Evolutionary conservation across 2,113 vertebrate genomes (phyloP).

Genomic region (Gulo gulo): DNA sequence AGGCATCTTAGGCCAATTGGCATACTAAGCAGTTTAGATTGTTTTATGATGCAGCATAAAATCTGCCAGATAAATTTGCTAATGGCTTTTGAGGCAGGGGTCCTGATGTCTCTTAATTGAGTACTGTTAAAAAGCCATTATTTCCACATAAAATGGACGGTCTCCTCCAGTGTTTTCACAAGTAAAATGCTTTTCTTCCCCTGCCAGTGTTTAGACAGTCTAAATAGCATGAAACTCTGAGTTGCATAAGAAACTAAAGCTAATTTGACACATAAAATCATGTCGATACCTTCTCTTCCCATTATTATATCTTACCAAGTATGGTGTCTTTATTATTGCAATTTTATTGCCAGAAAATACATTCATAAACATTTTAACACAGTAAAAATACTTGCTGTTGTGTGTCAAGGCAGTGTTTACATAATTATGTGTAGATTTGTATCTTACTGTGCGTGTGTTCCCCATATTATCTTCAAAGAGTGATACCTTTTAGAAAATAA

Average conservation of each 20-base stretch:
- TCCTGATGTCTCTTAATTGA: constrained; percentile 31
- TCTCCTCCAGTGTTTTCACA: not conserved
- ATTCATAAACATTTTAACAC: not conserved
- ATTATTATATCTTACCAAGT: not conserved
- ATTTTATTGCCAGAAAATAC: not conserved
- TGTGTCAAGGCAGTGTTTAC: not conserved
- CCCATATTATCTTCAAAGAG: not conserved
- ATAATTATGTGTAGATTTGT: not conserved
- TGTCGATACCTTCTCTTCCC: not conserved
- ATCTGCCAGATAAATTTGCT: constrained; percentile 48
- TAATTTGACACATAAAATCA: not conserved
- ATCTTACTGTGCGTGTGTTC: not conserved
- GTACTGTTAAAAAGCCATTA: constrained; percentile 41
- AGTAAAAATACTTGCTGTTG: not conserved
- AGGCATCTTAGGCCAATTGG: not conserved
- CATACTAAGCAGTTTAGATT: not conserved
- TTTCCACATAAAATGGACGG: not conserved
- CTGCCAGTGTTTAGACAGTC: not conserved
- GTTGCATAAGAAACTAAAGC: not conserved
- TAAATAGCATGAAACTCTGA: not conserved
- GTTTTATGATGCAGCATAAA: constrained; percentile 42
- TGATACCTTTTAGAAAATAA: not conserved
- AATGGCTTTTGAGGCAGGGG: constrained; percentile 33
- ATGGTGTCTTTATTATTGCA: not conserved
- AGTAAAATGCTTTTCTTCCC: not conserved